Percentiles rank a stretch among this genome's conserved stretches.
phyloP scores from a whole-genome alignment of 2,797 vertebrate species.

The Xyrichtys novacula region DNA sequence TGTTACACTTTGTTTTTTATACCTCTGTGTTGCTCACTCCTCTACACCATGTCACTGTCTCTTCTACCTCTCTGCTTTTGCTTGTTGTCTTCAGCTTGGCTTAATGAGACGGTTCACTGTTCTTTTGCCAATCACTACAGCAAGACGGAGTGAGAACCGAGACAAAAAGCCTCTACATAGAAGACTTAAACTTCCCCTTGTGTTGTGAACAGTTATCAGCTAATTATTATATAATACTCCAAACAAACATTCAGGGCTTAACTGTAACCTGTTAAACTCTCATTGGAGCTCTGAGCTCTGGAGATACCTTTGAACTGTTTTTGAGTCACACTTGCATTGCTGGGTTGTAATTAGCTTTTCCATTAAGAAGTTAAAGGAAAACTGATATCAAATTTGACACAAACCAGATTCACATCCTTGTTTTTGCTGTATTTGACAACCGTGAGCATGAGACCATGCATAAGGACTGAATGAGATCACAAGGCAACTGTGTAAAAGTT shows the following conservation, averaged over 20 bases:
- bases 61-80: slow-evolving; percentile 5
- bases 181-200: slow-evolving; percentile 10
- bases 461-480: slow-evolving; percentile 38
- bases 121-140: slow-evolving; percentile 11
- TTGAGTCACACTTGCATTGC: slow-evolving; percentile 29
- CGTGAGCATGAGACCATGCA: too few relatives aligned
- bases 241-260: slow-evolving; percentile 37
- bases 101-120: not conserved
- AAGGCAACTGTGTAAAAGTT: slow-evolving; percentile 19
- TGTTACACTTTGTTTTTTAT: slow-evolving; percentile 66
- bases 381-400: slow-evolving; percentile 44
- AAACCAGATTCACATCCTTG: slow-evolving; percentile 31
- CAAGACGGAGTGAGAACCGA: not conserved
- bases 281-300: slow-evolving; percentile 38
- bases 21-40: slow-evolving; percentile 15
- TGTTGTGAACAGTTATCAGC: slow-evolving; percentile 33
- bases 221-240: slow-evolving; percentile 44
- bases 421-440: slow-evolving; percentile 33
- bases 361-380: slow-evolving; percentile 57
- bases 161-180: slow-evolving; percentile 6
- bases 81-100: not conserved
- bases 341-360: slow-evolving; percentile 62
- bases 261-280: slow-evolving; percentile 18
- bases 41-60: slow-evolving; percentile 4
- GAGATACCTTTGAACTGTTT: slow-evolving; percentile 53